phyloP scores from a whole-genome alignment of 2,888 invertebrate species.

The Eumacrocentrus americanus region DNA sequence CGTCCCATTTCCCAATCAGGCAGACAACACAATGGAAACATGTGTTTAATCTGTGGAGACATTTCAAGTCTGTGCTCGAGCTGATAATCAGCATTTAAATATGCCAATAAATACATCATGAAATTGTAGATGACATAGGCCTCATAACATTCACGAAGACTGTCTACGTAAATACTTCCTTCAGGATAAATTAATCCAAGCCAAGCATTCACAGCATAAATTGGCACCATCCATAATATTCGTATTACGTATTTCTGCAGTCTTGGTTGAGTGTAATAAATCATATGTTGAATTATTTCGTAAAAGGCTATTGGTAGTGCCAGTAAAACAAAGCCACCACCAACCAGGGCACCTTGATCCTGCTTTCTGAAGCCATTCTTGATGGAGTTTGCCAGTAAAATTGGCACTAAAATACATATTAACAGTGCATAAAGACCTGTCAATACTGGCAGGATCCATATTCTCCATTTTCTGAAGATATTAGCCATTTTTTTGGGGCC shows the following conservation, averaged over 20 bases:
- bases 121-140: slow-evolving; percentile 98
- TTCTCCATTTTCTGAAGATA: slow-evolving; percentile 70
- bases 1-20: slow-evolving; percentile 94
- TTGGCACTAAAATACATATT: slow-evolving; percentile 82
- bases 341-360: slow-evolving; percentile 83
- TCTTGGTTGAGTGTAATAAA: slow-evolving; percentile 90
- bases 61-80: slow-evolving; percentile 80
- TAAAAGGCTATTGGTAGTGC: slow-evolving; percentile 92
- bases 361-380: slow-evolving; percentile 78
- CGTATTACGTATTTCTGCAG: slow-evolving; percentile 93
- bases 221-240: slow-evolving; percentile 97
- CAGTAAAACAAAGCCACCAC: slow-evolving; percentile 88
- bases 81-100: slow-evolving; percentile 85
- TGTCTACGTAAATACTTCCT: slow-evolving; percentile 91
- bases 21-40: slow-evolving; percentile 90
- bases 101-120: slow-evolving; percentile 92
- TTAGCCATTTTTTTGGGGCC: slow-evolving; percentile 56
- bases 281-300: slow-evolving; percentile 93
- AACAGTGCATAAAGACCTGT: slow-evolving; percentile 80
- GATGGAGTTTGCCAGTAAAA: slow-evolving; percentile 81
- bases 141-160: slow-evolving; percentile 93
- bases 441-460: slow-evolving; percentile 89
- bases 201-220: slow-evolving; percentile 95
- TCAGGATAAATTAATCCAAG: slow-evolving; percentile 85
- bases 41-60: slow-evolving; percentile 85